phyloP scores from a whole-genome alignment of 2,113 vertebrate genomes.

The Hippocampus zosterae region DNA sequence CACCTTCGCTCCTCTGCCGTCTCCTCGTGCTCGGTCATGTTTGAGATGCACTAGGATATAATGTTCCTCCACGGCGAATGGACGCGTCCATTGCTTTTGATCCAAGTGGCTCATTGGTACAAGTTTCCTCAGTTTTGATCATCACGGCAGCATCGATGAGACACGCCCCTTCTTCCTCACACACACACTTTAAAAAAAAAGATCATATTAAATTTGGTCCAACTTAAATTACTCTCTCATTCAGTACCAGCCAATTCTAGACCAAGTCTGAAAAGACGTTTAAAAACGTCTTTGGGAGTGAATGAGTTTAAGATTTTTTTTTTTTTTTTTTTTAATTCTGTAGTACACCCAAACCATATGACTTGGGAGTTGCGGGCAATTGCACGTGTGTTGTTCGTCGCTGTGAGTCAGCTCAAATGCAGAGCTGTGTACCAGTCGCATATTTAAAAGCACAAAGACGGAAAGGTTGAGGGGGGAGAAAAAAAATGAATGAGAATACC shows the following conservation, averaged over 20 bases:
- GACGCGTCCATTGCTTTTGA: slow-evolving; percentile 28
- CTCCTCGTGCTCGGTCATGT: slow-evolving; percentile 25
- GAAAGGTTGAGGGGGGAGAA: background rate
- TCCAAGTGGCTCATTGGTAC: slow-evolving; percentile 25
- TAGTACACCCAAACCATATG: slow-evolving; percentile 4
- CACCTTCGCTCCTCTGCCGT: background rate
- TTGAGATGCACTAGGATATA: slow-evolving; percentile 12
- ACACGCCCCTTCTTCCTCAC: slow-evolving; percentile 34
- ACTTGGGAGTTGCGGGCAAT: background rate
- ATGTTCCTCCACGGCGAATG: background rate
- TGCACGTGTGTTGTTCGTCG: background rate
- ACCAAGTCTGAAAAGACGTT: too few relatives aligned
- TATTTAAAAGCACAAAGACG: slow-evolving; percentile 6
- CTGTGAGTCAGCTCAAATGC: slow-evolving; percentile 11
- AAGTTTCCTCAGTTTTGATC: slow-evolving; percentile 56
- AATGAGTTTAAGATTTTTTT: too few relatives aligned
- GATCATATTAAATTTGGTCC: too few relatives aligned
- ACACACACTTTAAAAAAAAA: slow-evolving; percentile 3
- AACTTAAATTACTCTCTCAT: too few relatives aligned
- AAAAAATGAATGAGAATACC: slow-evolving; percentile 9
- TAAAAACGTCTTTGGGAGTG: too few relatives aligned
- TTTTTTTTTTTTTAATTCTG: too few relatives aligned
- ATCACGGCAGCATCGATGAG: slow-evolving; percentile 26
- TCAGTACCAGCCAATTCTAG: too few relatives aligned
- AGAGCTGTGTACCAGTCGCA: background rate